Evolutionary conservation across 1,140 invertebrate species (phyloP), one percentile per base, ranked within the genome.

Genomic region (Diuraphis noxia): DNA sequence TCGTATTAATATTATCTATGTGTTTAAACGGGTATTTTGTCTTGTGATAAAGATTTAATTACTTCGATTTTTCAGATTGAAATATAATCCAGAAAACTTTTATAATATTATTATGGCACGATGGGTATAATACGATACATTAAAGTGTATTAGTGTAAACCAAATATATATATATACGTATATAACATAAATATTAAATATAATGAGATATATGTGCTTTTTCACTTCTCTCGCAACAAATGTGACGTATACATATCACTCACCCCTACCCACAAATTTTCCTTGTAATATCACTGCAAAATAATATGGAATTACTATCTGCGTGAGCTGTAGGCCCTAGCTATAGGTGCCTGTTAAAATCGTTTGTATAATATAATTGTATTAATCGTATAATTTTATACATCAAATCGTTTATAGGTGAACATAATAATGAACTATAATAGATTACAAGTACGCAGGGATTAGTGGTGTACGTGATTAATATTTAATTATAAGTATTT

Each of bases 401-500:
- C 4, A 41, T 41, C 5, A 82, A 82, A 10, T 4, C 40, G 41
- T n/a, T 84, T 84, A 30, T n/a, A 23, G 8, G 7, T 1, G 21
- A n/a, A n/a, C 46, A 63, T n/a, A 63, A n/a, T n/a, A n/a, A 10
- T n/a, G n/a, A n/a, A 13, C 6, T 2, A 43, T n/a, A 13, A 41
- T 84, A 43, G 82, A 84, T 84, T 84, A 84, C 17, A 38, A 38
- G 6, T 43, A n/a, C 30, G 46, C 82, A 17, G 30, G 5, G 25
- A 84, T 84, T 84, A 84, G 30, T 7, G 40, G 82, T 84, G 41
- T 43, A 46, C 6, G 6, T 6, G n/a, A 84, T 84, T 46, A 84
- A 84, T 84, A 84, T 84, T 84, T 84, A 46, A 84, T 84, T 46
- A 84, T 43, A 43, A 84, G 30, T 84, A 84, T 43, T n/a, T n/a